Base-by-base conservation (phyloP, 2,888 invertebrate genomes). In the Zelleria hepariella region DNA sequence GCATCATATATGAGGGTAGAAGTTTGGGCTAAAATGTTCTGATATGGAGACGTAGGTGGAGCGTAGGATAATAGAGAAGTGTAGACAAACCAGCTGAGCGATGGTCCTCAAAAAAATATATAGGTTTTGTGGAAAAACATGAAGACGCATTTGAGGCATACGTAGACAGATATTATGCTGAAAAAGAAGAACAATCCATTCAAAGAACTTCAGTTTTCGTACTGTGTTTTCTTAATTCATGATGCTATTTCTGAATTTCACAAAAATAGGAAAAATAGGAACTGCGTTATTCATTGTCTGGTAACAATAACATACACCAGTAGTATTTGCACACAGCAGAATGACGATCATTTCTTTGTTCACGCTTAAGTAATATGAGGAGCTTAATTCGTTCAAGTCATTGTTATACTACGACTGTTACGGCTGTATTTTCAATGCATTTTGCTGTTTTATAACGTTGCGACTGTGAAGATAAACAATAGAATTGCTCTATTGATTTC, bases 271-370 rank as follows among this genome's bases (percentile, higher is more conserved):
- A 15, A 2, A 42, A 42, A 10, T 42, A 42, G 10, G n/a, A 7
- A 10, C 32, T 8, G 18, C 20, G 18, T 49, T 53, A n/a, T 53
- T n/a, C 27, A 32, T 55, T 32, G 55, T 32, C 18, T 55, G 18
- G 21, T 2, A 21, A 10, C 20, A 32, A 32, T 32, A 18, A 21
- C 55, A 55, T 21, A 55, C 20, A 24, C 15, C 53, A 5, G 25
- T 8, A 32, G 8, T 21, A 42, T 55, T 55, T 20, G 32, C 55
- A 18, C 55, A 55, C 27, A 32, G 55, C 27, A 21, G 55, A 32
- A 55, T 55, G 26, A 55, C 20, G 71, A 73, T 69, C 68, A 72
- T 74, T 74, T 73, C 72, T 75, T 78, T 78, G 78, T 77, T 70
- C 70, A 64, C 68, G 62, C 67, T 65, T 67, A 74, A 74, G 64